phyloP scores from a whole-genome alignment of 2,113 vertebrate species.

The Junco hyemalis region DNA sequence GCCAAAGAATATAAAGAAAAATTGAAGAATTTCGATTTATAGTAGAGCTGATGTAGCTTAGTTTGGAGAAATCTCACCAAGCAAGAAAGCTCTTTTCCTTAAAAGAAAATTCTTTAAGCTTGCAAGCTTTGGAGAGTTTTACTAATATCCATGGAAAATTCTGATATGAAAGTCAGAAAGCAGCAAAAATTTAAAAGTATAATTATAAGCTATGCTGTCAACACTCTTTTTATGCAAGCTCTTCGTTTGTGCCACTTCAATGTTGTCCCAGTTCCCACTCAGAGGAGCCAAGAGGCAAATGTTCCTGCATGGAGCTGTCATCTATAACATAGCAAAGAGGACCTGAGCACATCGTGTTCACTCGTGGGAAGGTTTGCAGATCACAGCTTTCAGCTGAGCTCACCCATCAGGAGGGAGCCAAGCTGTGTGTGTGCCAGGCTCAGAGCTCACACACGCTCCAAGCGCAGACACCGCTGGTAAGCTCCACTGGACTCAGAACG shows the following conservation, averaged over 20 bases:
- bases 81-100: conserved; percentile 29
- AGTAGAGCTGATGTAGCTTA: conserved; percentile 25
- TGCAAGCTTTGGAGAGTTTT: conserved; percentile 2
- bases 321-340: neutral
- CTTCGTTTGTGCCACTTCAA: neutral
- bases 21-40: conserved; percentile 41
- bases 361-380: neutral
- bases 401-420: neutral
- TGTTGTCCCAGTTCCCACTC: neutral
- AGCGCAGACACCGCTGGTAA: neutral
- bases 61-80: conserved; percentile 25
- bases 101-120: conserved; percentile 42
- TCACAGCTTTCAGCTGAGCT: neutral
- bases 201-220: neutral
- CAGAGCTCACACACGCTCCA: neutral
- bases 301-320: neutral
- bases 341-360: neutral
- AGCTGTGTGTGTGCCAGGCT: neutral
- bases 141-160: conserved; percentile 33
- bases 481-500: accelerated
- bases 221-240: neutral
- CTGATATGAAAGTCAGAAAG: conserved; percentile 15
- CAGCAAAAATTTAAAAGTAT: conserved; percentile 35
- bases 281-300: neutral
- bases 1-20: conserved; percentile 27